Base-by-base conservation (phyloP, 2,888 invertebrate species). In the Fragum whitleyi region DNA sequence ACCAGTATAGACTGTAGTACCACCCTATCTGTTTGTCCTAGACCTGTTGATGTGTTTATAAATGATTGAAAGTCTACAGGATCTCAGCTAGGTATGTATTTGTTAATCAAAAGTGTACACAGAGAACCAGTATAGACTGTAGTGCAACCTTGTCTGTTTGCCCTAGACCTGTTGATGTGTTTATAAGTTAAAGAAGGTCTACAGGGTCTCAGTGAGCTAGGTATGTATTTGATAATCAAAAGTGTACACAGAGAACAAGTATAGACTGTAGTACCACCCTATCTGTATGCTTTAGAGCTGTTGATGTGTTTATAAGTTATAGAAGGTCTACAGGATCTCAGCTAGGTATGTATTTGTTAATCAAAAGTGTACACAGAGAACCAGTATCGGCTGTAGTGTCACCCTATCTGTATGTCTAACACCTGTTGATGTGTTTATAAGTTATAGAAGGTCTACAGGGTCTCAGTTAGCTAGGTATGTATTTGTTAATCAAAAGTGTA, bases 221-320 rank as follows among this genome's bases (percentile, higher is more conserved):
- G 95, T 95, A 89, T 3, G 32, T 6, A 36, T 36, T 3, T 6
- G 9, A 6, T 6, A 36, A 36, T 6, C 9, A 9, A 36, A 36
- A 36, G 32, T 36, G 32, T 6, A 3, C 32, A 36, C 32, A 36
- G 9, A 36, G 9, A 36, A 36, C 32, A 6, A 36, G 9, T 36
- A 36, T 9, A 36, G 32, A 36, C 32, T 36, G 3, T 36, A 81
- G 85, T n/a, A 62, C 75, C 14, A 85, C 80, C 51, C 81, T 86
- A 29, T 79, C 86, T 16, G 67, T 85, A 3, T 86, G 86, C 74
- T 86, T 86, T 0, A 70, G 87, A 55, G 74, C 80, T n/a, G 87
- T 86, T 88, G 99, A 99, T 94, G 99, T 99, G 0, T 99, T 99
- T 94, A 98, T 99, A 89, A 99, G 99, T 94, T 99, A 99, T 93